Evolutionary conservation across 1,140 invertebrate species (phyloP).

Genomic region (Drosophila ficusphila): DNA sequence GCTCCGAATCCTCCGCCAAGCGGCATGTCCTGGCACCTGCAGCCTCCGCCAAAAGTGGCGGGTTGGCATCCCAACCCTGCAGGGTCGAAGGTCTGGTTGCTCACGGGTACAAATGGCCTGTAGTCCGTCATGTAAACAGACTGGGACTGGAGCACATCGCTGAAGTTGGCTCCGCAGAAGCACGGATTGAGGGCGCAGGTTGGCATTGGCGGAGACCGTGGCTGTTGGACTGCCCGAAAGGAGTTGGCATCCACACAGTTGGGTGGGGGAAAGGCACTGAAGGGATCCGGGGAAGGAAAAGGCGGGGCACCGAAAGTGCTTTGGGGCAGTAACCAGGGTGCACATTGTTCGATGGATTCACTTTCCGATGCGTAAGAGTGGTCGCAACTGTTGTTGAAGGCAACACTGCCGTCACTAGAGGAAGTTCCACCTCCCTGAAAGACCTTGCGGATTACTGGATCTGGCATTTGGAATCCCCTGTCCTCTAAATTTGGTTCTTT

Average conservation of each 20-base stretch:
- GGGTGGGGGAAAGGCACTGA: neutral
- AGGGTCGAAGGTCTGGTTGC: slow-evolving; percentile 27
- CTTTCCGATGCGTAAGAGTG: neutral
- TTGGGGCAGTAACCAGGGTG: neutral
- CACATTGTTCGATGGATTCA: neutral
- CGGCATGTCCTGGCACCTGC: neutral
- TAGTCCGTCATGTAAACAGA: slow-evolving; percentile 50
- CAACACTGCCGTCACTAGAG: neutral
- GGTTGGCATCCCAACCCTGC: no score
- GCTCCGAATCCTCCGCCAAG: slow-evolving; percentile 2
- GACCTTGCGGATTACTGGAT: neutral
- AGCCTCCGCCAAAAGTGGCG: neutral
- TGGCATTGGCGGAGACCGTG: neutral
- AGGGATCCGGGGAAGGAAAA: neutral
- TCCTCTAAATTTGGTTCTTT: neutral
- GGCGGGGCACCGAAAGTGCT: neutral
- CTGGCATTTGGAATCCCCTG: neutral
- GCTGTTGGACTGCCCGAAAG: slow-evolving; percentile 1
- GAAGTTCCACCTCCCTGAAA: no score
- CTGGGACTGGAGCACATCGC: slow-evolving; percentile 23
- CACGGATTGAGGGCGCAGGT: no score
- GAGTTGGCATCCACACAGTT: slow-evolving; percentile 21
- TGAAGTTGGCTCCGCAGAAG: neutral
- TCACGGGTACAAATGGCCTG: neutral
- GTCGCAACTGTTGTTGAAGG: neutral